These are phyloP conservation scores for Drosophila cardini DNA, from an alignment of 1,140 invertebrate species.

Conservation along the genomic window DNA sequence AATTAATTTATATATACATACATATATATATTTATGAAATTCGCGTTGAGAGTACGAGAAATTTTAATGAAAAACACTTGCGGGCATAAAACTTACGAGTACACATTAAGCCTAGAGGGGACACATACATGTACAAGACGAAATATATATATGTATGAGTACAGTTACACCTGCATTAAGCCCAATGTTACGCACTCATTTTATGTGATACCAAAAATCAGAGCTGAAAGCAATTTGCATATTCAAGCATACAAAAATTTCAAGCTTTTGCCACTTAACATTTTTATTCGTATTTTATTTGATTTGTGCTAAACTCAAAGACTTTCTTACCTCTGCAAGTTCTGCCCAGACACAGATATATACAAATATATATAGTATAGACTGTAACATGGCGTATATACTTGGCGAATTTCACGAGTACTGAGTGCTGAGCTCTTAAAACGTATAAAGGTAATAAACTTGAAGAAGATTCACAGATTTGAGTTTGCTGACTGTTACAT, in stretches of 20 bases:
- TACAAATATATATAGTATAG: not conserved
- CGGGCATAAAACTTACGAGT: constrained; percentile 31
- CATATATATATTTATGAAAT: constrained; percentile 29
- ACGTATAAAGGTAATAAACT: constrained; percentile 62
- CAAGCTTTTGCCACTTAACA: constrained; percentile 51
- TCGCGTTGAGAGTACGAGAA: constrained; percentile 8
- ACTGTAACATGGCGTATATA: constrained; percentile 35
- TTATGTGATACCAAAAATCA: constrained; percentile 34
- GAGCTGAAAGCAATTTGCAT: constrained; percentile 70
- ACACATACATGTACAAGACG: not conserved
- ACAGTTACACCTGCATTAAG: constrained; percentile 24
- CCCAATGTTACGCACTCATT: constrained; percentile 13
- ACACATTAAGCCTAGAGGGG: constrained; percentile 13
- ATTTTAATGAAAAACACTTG: constrained; percentile 55
- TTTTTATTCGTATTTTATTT: constrained; percentile 76
- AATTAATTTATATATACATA: constrained; percentile 16
- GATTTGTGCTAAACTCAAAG: constrained; percentile 56
- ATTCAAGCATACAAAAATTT: constrained; percentile 48
- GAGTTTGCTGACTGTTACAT: constrained; percentile 19
- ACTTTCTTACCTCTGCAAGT: constrained; percentile 1
- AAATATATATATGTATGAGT: not conserved
- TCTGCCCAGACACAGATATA: not conserved
- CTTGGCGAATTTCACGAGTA: constrained; percentile 33
- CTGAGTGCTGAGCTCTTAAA: constrained; percentile 50
- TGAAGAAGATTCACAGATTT: constrained; percentile 29